Evolutionary conservation across 1,140 invertebrate genomes (phyloP), one percentile per base, ranked within the genome.

Genomic region (Acromyrmex echinatior): DNA sequence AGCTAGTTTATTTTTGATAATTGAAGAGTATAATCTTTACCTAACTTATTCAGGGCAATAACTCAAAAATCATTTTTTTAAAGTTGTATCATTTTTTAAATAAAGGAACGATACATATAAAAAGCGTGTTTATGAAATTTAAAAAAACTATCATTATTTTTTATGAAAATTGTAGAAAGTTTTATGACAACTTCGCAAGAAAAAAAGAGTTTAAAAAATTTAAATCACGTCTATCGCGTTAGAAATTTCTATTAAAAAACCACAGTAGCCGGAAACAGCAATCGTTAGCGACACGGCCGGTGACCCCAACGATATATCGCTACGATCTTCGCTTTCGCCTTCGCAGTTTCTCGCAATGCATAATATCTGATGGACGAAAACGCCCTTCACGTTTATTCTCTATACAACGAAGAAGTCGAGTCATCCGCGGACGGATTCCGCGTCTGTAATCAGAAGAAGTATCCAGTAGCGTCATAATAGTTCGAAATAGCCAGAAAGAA

Each of bases 391-490:
- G 21, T 80, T 66, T 18, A 25, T 68, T 16, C 14, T 35, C 74
- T 16, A 53, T 51, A 51, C 25, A n/a, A 1, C 62, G 62, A 70
- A 84, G 49, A 77, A 71, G 25, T 28, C 25, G 56, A 58, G 18
- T 56, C 62, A 45, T 86, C 74, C 77, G 39, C 60, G 51, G 7
- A 58, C 49, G 51, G 79, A 89, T 70, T 85, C 65, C 85, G 65
- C 31, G n/a, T 49, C 28, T 73, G 58, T 85, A 87, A 89, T 89
- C 79, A 84, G 53, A 28, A 84, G 53, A 28, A 21, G 66, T 65
- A 81, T 63, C 45, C 68, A 16, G 39, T 16, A 21, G 58, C 60
- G 74, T 70, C 35, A 49, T 71, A 89, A 89, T 87, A 31, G 25
- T 76, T 71, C 63, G 49, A 88, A 81, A 62, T 71, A 62, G 73